Evolutionary conservation across 1,140 invertebrate genomes (phyloP).

Genomic region (Eumaeus atala): DNA sequence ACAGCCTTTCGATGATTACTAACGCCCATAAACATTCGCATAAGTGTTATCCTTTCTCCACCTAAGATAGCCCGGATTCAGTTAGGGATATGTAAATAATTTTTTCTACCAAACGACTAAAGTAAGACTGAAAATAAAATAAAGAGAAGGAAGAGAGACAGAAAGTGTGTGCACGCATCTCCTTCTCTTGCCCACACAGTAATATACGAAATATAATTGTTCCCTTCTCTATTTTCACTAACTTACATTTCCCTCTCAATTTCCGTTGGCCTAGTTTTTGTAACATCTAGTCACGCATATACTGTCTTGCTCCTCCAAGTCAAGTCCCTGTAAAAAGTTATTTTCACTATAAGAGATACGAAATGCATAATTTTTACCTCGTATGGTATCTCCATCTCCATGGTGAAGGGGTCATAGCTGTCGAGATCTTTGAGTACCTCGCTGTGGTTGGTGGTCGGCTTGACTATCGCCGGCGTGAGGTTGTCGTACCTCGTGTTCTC

Average conservation of each 20-base stretch:
- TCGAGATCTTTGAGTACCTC: slow-evolving; percentile 53
- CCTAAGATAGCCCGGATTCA: neutral
- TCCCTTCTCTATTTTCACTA: too few species aligned
- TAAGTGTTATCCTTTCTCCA: neutral
- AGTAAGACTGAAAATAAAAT: too few species aligned
- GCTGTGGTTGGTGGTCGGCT: slow-evolving; percentile 73
- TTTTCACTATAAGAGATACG: neutral
- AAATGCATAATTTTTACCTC: slow-evolving; percentile 41
- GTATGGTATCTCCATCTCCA: slow-evolving; percentile 73
- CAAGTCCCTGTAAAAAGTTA: too few species aligned
- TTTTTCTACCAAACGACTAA: too few species aligned
- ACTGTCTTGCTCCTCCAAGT: too few species aligned
- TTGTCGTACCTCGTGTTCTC: slow-evolving; percentile 92
- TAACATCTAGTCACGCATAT: too few species aligned
- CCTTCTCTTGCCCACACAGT: too few species aligned
- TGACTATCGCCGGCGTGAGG: slow-evolving; percentile 89
- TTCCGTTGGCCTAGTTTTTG: too few species aligned
- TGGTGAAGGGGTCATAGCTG: slow-evolving; percentile 60
- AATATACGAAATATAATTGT: too few species aligned
- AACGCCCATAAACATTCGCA: neutral
- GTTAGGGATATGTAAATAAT: neutral
- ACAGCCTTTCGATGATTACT: neutral
- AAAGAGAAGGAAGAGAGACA: too few species aligned
- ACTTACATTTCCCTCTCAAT: too few species aligned
- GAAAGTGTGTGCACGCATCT: too few species aligned